Evolutionary conservation across 2,113 vertebrate genomes (phyloP), one percentile per base, ranked within the genome.

Genomic region (Oreochromis niloticus): DNA sequence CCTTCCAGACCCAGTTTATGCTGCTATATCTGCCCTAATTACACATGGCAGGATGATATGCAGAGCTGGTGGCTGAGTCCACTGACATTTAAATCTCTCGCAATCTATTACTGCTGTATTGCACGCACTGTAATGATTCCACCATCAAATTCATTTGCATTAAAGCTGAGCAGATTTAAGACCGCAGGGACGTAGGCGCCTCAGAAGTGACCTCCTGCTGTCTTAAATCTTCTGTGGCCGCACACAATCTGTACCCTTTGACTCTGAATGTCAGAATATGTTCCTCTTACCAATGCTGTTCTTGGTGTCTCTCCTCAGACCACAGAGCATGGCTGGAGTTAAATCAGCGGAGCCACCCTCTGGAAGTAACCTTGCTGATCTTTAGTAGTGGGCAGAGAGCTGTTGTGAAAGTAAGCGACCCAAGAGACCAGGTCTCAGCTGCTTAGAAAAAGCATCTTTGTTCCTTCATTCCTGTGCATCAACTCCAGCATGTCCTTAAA

Each of bases 291-390:
- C 96, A 54, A 90, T 92, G 91, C 94, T 93, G 93, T 90, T 96
- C 90, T 95, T 96, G 88, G 88, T 84, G 91, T 97, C 96, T 93
- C 92, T 96, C 93, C 95, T 94, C 84, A 97, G 95, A 93, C 96
- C 96, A 93, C 96, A 97, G 91, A 97, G 94, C 96, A 97, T 97
- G 93, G 88, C 91, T 92, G 91, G 43, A 89, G 86, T 75, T 85
- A 73, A 75, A 91, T 90, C 79, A 88, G 78, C 85, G 7, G 93
- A 94, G 94, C 88, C 84, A 78, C 89, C 81, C 85, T 61, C 39
- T n/a, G 83, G 81, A 90, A 87, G 88, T 82, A 73, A 87, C 93
- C 90, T 84, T 87, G 85, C 85, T 79, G 82, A 73, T 86, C 84
- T 90, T 36, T 57, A 84, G 75, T 36, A 27, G 61, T 55, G 83